Percentiles rank a stretch among this genome's conserved stretches.
Conservation (phyloP, 2,888 invertebrate species). For the Drosophila meridionalis region DNA sequence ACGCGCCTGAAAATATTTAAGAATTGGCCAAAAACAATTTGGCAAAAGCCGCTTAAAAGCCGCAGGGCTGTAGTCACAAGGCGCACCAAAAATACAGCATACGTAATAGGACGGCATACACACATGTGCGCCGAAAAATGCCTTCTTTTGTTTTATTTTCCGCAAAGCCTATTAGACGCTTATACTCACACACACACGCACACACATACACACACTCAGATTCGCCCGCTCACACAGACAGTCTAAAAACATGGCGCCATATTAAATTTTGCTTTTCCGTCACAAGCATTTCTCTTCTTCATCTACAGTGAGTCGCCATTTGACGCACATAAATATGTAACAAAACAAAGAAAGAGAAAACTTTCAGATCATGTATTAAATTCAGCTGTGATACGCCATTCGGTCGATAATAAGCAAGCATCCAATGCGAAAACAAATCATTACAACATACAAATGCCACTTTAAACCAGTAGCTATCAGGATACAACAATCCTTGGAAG, state of each 20-base stretch:
- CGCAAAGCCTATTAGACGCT: slow-evolving; percentile 62
- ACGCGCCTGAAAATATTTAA: slow-evolving; percentile 53
- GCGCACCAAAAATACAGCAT: slow-evolving; percentile 12
- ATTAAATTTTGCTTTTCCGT: slow-evolving; percentile 60
- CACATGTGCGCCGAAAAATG: slow-evolving; percentile 18
- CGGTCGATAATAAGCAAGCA: slow-evolving; percentile 9
- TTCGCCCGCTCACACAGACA: slow-evolving; percentile 1
- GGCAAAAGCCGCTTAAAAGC: slow-evolving; percentile 63
- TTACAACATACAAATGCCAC: slow-evolving; percentile 2
- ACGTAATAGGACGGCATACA: slow-evolving; percentile 22
- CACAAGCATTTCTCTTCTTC: slow-evolving; percentile 36
- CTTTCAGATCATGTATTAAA: slow-evolving; percentile 23
- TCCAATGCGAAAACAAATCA: slow-evolving; percentile 35
- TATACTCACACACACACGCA: slow-evolving; percentile 19
- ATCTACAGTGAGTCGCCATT: slow-evolving; percentile 23
- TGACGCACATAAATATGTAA: slow-evolving; percentile 55
- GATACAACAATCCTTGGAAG: slow-evolving; percentile 2
- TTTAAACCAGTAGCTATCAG: slow-evolving; percentile 11
- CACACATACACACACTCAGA: slow-evolving; percentile 1
- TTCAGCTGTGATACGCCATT: slow-evolving; percentile 36
- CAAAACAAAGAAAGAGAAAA: slow-evolving; percentile 22
- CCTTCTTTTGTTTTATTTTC: slow-evolving; percentile 60
- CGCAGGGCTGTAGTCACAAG: slow-evolving; percentile 51
- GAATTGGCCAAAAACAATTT: slow-evolving; percentile 51
- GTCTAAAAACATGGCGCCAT: slow-evolving; percentile 65